phyloP scores from a whole-genome alignment of 2,888 invertebrate genomes.

The Steinernema hermaphroditum region DNA sequence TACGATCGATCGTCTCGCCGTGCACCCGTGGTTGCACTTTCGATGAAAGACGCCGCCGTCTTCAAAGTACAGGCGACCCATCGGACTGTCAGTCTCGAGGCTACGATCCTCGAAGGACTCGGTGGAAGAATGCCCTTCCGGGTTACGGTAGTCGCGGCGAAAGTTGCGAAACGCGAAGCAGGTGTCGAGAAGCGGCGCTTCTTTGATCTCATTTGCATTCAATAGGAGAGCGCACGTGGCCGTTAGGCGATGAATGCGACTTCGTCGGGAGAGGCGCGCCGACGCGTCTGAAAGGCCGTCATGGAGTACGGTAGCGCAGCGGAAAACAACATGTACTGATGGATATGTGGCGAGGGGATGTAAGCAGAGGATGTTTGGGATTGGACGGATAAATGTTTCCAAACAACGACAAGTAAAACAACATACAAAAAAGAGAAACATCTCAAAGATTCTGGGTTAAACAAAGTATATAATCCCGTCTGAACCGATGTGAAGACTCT shows the following conservation, averaged over 20 bases:
- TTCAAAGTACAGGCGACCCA: constrained; percentile 11
- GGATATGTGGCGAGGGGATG: too few species aligned
- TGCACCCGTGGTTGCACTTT: constrained; percentile 14
- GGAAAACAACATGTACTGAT: too few species aligned
- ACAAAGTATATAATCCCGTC: too few species aligned
- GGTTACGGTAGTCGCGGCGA: neutral
- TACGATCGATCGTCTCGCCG: neutral
- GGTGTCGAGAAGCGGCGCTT: neutral
- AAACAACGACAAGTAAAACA: too few species aligned
- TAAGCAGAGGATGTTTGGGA: too few species aligned
- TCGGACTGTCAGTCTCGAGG: neutral
- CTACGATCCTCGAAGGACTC: neutral
- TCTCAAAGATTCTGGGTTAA: too few species aligned
- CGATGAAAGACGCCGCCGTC: constrained; percentile 4
- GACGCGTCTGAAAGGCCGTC: neutral
- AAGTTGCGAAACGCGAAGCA: constrained; percentile 5
- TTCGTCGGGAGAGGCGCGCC: neutral
- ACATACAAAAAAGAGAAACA: too few species aligned
- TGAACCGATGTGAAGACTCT: too few species aligned
- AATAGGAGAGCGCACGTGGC: neutral
- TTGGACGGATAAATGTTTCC: too few species aligned
- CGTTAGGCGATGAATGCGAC: constrained; percentile 18
- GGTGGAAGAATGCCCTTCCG: neutral
- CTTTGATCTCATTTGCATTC: neutral
- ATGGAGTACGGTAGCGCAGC: neutral